Conservation (phyloP, 2,888 invertebrate genomes). For the Drosophila nr. perissopoda region DNA sequence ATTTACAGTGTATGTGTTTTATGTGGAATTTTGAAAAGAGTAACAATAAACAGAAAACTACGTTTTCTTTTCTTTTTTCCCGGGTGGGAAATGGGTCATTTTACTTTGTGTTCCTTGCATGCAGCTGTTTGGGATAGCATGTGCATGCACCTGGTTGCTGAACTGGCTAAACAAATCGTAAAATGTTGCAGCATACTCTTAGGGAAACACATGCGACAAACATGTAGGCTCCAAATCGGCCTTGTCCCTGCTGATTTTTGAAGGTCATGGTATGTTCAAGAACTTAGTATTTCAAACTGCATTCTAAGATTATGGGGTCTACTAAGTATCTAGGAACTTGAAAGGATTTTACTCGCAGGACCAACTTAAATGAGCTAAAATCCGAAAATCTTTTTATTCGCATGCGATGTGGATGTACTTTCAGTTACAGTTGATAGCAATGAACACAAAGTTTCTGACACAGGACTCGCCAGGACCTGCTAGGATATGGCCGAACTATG, state of each 20-base stretch:
- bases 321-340: not conserved
- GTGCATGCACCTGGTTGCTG: conserved; percentile 5
- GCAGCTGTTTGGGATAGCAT: not conserved
- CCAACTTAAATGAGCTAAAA: not conserved
- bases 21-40: conserved; percentile 12
- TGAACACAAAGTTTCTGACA: not conserved
- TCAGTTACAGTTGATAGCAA: not conserved
- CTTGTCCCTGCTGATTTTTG: not conserved
- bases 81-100: not conserved
- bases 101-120: not conserved
- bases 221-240: not conserved
- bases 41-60: not conserved
- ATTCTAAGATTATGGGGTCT: too few species aligned
- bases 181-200: not conserved
- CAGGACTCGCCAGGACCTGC: not conserved
- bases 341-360: not conserved
- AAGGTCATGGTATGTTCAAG: not conserved
- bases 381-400: not conserved
- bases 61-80: not conserved
- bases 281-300: not conserved
- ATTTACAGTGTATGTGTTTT: conserved; percentile 21
- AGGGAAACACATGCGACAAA: not conserved
- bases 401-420: not conserved
- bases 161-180: not conserved
- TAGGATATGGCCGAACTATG: not conserved